Conservation (phyloP, 1,140 invertebrate species). For the Macrosteles quadrilineatus region DNA sequence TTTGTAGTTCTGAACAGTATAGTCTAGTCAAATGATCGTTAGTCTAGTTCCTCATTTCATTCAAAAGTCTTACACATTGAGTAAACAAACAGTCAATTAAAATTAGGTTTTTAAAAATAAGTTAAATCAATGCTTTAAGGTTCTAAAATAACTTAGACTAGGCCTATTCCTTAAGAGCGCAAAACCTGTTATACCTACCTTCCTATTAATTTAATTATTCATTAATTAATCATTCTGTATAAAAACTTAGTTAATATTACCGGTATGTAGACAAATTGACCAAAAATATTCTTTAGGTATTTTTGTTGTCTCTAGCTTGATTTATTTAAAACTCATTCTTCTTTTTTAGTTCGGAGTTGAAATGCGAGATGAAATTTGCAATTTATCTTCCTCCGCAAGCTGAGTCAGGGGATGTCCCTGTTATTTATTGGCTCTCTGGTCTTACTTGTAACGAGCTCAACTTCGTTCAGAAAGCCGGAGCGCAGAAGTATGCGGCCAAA, state of each 20-base stretch:
- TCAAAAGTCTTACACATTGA: too few species aligned
- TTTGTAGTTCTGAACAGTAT: too few species aligned
- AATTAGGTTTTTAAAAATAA: too few species aligned
- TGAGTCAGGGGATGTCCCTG: constrained; percentile 65
- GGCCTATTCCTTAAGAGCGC: too few species aligned
- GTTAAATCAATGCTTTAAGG: too few species aligned
- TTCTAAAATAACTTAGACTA: too few species aligned
- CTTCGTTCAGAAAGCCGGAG: constrained; percentile 93
- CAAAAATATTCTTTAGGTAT: neutral
- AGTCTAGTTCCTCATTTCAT: too few species aligned
- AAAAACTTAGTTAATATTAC: neutral
- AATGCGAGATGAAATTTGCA: constrained; percentile 93
- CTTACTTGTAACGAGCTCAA: constrained; percentile 96
- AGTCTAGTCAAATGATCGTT: too few species aligned
- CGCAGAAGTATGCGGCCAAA: constrained; percentile 84
- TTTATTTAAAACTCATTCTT: constrained; percentile 15
- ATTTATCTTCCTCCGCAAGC: constrained; percentile 82
- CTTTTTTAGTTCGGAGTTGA: constrained; percentile 65
- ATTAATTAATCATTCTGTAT: neutral
- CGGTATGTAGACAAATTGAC: neutral
- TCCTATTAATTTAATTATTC: neutral
- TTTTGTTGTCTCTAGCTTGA: neutral
- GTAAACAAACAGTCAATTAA: too few species aligned
- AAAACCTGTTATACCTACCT: neutral
- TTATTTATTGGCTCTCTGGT: constrained; percentile 93